phyloP scores from a whole-genome alignment of 2,113 vertebrate genomes.

The Urocolius indicus region DNA sequence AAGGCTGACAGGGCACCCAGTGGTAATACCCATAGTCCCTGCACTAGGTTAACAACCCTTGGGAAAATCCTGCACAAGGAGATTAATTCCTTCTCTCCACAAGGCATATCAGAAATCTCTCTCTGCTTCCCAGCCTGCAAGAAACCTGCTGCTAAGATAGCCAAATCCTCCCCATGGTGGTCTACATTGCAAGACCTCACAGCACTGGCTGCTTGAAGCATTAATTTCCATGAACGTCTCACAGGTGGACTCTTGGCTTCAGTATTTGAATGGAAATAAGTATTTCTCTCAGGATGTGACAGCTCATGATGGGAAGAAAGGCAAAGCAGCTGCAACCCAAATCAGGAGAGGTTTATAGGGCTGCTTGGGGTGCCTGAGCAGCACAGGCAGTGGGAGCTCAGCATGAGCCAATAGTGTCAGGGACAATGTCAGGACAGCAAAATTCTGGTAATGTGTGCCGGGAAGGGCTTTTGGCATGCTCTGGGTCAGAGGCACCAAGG shows the following conservation, averaged over 20 bases:
- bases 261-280: not conserved
- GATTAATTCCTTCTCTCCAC: not conserved
- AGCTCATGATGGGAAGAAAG: conserved; percentile 3
- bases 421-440: not conserved
- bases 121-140: not conserved
- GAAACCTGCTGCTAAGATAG: not conserved
- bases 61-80: rapidly evolving
- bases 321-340: not conserved
- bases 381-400: not conserved
- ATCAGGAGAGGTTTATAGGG: not conserved
- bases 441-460: rapidly evolving
- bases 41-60: not conserved
- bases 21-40: not conserved
- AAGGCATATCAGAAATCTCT: not conserved
- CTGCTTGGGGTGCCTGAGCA: not conserved
- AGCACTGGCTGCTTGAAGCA: not conserved
- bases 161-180: not conserved
- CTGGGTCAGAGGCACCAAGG: not conserved
- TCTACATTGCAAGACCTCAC: not conserved
- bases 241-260: not conserved
- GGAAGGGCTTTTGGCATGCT: rapidly evolving
- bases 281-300: not conserved
- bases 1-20: not conserved
- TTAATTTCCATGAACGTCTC: not conserved
- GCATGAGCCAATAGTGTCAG: rapidly evolving